phyloP scores from a whole-genome alignment of 2,113 vertebrate genomes.

The Symphodus melops region DNA sequence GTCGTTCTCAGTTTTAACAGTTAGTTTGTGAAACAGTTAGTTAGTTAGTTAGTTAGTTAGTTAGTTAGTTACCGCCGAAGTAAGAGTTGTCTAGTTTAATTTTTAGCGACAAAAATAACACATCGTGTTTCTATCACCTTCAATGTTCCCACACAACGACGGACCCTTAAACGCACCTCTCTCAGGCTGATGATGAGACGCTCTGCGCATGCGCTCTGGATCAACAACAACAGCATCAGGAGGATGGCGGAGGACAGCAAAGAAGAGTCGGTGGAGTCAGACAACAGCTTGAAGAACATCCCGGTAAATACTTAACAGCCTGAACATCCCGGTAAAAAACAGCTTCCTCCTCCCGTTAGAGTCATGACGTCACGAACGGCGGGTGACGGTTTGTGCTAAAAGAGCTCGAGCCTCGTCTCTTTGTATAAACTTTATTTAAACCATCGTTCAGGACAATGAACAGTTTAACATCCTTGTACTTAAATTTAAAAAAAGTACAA shows the following conservation, averaged over 20 bases:
- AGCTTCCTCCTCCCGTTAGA: background rate
- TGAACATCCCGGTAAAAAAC: slow-evolving; percentile 55
- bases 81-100: no score
- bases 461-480: no score
- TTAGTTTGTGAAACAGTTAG: no score
- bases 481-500: no score
- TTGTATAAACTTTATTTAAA: no score
- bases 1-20: no score
- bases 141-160: background rate
- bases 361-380: no score
- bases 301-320: slow-evolving; percentile 63
- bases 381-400: background rate
- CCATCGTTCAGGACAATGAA: no score
- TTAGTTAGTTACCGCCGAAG: no score
- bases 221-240: slow-evolving; percentile 13
- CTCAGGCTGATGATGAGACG: background rate
- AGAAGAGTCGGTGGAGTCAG: slow-evolving; percentile 67
- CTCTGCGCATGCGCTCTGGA: slow-evolving; percentile 64
- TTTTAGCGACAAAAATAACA: no score
- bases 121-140: background rate
- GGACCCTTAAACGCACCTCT: background rate
- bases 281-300: slow-evolving; percentile 55
- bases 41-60: no score
- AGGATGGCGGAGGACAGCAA: slow-evolving; percentile 78
- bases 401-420: no score